phyloP scores from a whole-genome alignment of 2,113 vertebrate species.

The Macaca nemestrina region DNA sequence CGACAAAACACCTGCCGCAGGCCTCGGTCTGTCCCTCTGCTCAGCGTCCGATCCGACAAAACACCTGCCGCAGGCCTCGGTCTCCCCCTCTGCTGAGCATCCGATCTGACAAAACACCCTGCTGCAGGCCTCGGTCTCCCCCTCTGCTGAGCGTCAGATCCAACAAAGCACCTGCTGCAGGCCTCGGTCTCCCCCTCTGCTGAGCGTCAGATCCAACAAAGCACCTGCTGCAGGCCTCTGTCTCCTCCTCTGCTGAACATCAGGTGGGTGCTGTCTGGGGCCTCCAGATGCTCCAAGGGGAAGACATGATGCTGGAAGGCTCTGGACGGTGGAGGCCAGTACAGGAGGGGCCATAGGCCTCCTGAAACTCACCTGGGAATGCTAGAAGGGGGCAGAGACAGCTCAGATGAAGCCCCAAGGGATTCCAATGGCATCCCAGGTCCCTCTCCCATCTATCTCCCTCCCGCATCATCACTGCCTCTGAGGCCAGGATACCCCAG shows the following conservation, averaged over 20 bases:
- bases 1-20: fast-evolving
- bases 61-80: too few relatives aligned
- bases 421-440: not conserved
- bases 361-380: too few relatives aligned
- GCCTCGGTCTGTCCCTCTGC: fast-evolving
- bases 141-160: fast-evolving
- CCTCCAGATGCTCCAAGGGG: fast-evolving
- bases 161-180: fast-evolving
- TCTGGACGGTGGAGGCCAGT: fast-evolving
- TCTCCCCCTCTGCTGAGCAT: fast-evolving
- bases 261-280: not conserved
- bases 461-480: not conserved
- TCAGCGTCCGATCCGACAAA: too few relatives aligned
- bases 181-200: fast-evolving
- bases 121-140: fast-evolving
- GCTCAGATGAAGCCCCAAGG: not conserved
- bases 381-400: not conserved
- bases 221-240: fast-evolving
- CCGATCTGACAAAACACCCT: fast-evolving
- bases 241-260: fast-evolving
- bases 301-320: fast-evolving
- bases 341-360: not conserved
- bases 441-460: not conserved
- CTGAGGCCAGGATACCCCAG: not conserved
- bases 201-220: fast-evolving